Evolutionary conservation across 2,888 invertebrate genomes (phyloP).

Genomic region (Entomobrya proxima): DNA sequence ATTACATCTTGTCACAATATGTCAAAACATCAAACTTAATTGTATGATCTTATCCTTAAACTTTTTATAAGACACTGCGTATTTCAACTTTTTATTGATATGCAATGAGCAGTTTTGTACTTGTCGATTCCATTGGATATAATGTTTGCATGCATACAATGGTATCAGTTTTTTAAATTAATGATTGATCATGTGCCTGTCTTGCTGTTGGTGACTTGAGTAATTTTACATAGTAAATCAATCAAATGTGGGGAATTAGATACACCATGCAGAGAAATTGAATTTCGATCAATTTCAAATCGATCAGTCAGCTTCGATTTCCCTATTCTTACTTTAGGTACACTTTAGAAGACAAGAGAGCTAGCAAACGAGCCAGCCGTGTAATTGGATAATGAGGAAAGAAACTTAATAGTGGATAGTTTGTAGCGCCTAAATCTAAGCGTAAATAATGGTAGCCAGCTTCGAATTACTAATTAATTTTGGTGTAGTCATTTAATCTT

Average conservation of each 20-base stretch:
- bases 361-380: too few species aligned
- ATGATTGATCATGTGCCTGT: constrained; percentile 1
- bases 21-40: constrained; percentile 53
- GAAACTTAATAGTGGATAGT: too few species aligned
- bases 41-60: constrained; percentile 27
- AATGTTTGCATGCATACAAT: neutral
- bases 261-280: too few species aligned
- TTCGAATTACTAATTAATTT: too few species aligned
- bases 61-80: neutral
- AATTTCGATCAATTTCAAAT: too few species aligned
- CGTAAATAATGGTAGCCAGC: too few species aligned
- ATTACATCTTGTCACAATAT: constrained; percentile 51
- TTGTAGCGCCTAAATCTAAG: too few species aligned
- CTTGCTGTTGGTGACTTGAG: neutral
- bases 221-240: neutral
- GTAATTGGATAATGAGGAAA: too few species aligned
- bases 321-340: too few species aligned
- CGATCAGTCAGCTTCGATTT: too few species aligned
- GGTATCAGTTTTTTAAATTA: neutral
- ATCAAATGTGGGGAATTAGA: neutral
- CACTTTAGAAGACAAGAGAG: too few species aligned
- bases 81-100: neutral
- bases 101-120: neutral
- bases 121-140: neutral
- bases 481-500: neutral